Evolutionary conservation across 2,888 invertebrate species (phyloP).

Genomic region (Zaprionus bogoriensis): DNA sequence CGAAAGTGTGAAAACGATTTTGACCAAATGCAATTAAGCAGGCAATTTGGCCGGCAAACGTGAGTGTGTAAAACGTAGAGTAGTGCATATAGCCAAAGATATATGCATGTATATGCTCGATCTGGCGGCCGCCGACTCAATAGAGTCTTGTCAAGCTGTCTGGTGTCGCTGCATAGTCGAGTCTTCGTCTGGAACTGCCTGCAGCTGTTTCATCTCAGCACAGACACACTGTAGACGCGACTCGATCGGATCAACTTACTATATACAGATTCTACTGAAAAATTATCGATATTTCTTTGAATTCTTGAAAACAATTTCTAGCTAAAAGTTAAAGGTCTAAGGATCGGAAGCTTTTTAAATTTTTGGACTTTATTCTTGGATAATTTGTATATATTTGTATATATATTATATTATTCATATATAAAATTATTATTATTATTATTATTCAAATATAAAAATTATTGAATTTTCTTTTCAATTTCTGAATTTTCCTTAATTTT

Average conservation of each 20-base stretch:
- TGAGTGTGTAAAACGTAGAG: no score
- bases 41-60: no score
- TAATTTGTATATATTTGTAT: not conserved
- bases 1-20: conserved; percentile 34
- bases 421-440: not conserved
- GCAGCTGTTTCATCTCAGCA: not conserved
- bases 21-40: not conserved
- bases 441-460: not conserved
- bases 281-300: no score
- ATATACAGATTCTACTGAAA: not conserved
- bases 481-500: no score
- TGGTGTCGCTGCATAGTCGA: no score
- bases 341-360: no score
- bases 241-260: not conserved
- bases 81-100: not conserved
- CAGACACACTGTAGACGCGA: not conserved
- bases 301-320: no score
- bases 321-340: no score
- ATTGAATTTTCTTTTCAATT: not conserved
- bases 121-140: not conserved
- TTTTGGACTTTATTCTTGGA: not conserved
- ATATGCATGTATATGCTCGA: no score
- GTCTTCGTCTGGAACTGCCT: no score
- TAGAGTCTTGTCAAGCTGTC: not conserved
- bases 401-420: not conserved